Base-by-base conservation (phyloP, 2,113 vertebrate genomes). In the Gobiocypris rarus region DNA sequence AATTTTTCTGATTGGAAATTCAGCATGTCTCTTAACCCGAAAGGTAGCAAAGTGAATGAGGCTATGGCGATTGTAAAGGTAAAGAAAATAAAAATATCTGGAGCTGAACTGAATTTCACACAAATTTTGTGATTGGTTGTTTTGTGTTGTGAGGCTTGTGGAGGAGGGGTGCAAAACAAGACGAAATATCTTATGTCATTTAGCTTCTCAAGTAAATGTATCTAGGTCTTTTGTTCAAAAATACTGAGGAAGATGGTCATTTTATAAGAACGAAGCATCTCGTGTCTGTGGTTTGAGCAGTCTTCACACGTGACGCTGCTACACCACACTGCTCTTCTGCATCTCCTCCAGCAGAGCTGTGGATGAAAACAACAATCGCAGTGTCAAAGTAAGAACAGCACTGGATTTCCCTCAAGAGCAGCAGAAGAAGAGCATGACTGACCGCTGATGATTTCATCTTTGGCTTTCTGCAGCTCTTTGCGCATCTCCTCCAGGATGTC, bases 391-490 rank as follows among this genome's bases (percentile, higher is more conserved):
- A 24, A 11, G 48, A 75, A 6, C 28, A 11, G 2, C 5, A 11
- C 43, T 15, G 38, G 3, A 45, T 79, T 67, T 61, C 26, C 31
- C 14, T 74, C n/a, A 38, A 65, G 5, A 22, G 10, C 15, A 22
- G 74, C 28, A 22, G 5, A 9, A 10, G 52, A 65, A 13, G 28
- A n/a, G 63, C 28, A 56, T 9, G 14, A 87, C 89, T 86, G 79
- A 97, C 96, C 95, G 90, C 92, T 90, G 48, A 97, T 95, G 19
- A 97, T 97, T 85, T 97, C 96, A 5, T 97, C 96, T 87, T 97
- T 97, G 54, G 97, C 87, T 84, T 95, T 96, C 87, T 95, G 94
- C 19, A 97, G 85, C 80, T 97, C 96, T 75, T 93, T 95, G 86
- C 93, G 93, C 87, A 97, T 92, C 88, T 96, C 96, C 69, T 95